Evolutionary conservation across 2,113 vertebrate genomes (phyloP).

Genomic region (Phrynosoma platyrhinos): DNA sequence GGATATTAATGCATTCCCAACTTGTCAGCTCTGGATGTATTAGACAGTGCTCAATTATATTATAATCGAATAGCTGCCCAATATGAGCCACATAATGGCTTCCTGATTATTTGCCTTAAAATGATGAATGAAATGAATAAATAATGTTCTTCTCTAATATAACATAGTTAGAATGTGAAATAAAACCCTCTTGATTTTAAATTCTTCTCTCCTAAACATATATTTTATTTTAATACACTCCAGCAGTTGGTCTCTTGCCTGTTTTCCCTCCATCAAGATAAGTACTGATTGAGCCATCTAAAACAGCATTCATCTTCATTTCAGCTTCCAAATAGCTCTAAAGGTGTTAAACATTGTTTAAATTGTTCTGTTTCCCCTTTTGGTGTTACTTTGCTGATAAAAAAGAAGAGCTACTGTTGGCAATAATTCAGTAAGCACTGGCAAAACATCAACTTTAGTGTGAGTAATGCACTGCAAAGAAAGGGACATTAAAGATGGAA

Average conservation of each 20-base stretch:
- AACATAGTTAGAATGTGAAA: slow-evolving; percentile 77
- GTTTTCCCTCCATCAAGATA: slow-evolving; percentile 74
- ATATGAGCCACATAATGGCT: slow-evolving; percentile 98
- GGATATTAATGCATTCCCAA: slow-evolving; percentile 78
- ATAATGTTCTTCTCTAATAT: slow-evolving; percentile 83
- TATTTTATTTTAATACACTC: slow-evolving; percentile 76
- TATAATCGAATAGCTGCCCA: slow-evolving; percentile 95
- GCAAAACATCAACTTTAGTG: slow-evolving; percentile 58
- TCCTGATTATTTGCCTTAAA: slow-evolving; percentile 99
- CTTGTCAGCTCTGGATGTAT: slow-evolving; percentile 82
- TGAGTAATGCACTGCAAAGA: slow-evolving; percentile 63
- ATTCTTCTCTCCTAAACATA: slow-evolving; percentile 65
- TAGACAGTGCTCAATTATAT: slow-evolving; percentile 93
- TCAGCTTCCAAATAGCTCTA: slow-evolving; percentile 71
- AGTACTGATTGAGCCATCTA: slow-evolving; percentile 70
- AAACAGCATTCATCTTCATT: slow-evolving; percentile 75
- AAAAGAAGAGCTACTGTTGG: slow-evolving; percentile 63
- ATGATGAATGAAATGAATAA: slow-evolving; percentile 99
- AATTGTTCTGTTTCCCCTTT: slow-evolving; percentile 66
- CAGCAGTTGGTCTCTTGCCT: slow-evolving; percentile 69
- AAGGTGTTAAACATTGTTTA: slow-evolving; percentile 75
- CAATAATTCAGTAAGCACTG: slow-evolving; percentile 64
- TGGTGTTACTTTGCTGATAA: slow-evolving; percentile 60
- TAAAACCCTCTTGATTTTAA: slow-evolving; percentile 75
- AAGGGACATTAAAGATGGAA: slow-evolving; percentile 69